phyloP scores from a whole-genome alignment of 2,888 invertebrate genomes.

The Drosophila emarginata region DNA sequence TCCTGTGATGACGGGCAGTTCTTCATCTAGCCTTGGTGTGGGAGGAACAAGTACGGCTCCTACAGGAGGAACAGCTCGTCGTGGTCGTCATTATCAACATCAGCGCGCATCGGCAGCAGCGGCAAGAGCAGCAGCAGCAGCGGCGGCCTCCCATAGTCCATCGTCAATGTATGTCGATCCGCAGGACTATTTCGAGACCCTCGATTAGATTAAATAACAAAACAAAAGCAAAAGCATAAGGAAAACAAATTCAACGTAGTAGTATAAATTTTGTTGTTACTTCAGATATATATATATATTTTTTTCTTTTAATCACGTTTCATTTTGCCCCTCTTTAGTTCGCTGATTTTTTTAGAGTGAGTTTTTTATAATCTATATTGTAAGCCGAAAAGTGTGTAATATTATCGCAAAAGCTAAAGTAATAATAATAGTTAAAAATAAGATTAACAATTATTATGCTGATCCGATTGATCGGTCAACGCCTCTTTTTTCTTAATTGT shows the following conservation, averaged over 20 bases:
- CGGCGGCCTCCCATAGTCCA: slow-evolving; percentile 48
- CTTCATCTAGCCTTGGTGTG: slow-evolving; percentile 20
- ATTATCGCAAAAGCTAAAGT: slow-evolving; percentile 17
- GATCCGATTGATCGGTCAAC: not conserved
- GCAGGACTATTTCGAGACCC: slow-evolving; percentile 67
- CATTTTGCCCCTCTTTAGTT: slow-evolving; percentile 39
- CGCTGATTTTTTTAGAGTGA: slow-evolving; percentile 51
- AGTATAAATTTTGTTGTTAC: slow-evolving; percentile 72
- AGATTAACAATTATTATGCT: not conserved
- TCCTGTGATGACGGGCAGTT: slow-evolving; percentile 59
- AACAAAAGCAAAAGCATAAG: not conserved
- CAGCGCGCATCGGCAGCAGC: slow-evolving; percentile 31
- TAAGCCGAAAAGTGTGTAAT: slow-evolving; percentile 45
- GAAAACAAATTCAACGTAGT: slow-evolving; percentile 35
- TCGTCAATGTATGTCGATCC: slow-evolving; percentile 58
- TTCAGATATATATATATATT: slow-evolving; percentile 49
- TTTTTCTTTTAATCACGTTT: slow-evolving; percentile 33
- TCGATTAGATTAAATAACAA: slow-evolving; percentile 63
- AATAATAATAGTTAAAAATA: slow-evolving; percentile 1
- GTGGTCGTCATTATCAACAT: slow-evolving; percentile 53
- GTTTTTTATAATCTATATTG: slow-evolving; percentile 57
- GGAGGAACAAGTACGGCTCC: slow-evolving; percentile 5
- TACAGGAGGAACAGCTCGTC: slow-evolving; percentile 47
- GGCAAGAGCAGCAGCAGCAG: slow-evolving; percentile 35
- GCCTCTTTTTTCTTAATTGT: not conserved